These are phyloP conservation scores for Sciurus vulgaris DNA, from an alignment of 2,797 vertebrate genomes.

Conservation along the genomic window DNA sequence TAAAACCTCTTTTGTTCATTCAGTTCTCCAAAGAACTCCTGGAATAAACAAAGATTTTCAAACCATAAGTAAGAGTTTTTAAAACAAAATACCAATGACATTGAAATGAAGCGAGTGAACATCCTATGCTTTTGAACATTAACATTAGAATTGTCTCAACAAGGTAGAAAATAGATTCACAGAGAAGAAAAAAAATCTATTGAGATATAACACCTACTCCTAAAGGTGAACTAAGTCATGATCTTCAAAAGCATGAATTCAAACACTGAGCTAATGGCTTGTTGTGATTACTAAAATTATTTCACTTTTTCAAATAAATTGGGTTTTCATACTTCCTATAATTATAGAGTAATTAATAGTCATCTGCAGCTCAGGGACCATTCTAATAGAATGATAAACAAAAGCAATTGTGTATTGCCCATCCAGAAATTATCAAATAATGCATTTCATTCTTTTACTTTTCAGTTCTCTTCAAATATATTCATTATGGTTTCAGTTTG, in stretches of 20 bases:
- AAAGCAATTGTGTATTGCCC: neutral
- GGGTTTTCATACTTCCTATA: neutral
- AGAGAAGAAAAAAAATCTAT: neutral
- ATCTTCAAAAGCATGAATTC: slow-evolving; percentile 30
- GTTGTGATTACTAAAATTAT: neutral
- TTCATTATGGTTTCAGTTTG: neutral
- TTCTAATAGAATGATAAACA: neutral
- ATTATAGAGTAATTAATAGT: slow-evolving; percentile 31
- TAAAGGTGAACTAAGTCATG: slow-evolving; percentile 1
- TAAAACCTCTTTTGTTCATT: neutral
- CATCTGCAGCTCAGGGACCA: neutral
- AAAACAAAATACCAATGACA: neutral
- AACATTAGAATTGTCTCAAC: neutral
- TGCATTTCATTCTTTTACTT: neutral
- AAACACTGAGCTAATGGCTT: slow-evolving; percentile 26
- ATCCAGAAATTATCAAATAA: slow-evolving; percentile 41
- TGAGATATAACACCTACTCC: slow-evolving; percentile 11
- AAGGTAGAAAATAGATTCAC: neutral
- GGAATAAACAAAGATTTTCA: slow-evolving; percentile 32
- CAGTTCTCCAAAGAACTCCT: neutral
- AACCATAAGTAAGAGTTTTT: neutral
- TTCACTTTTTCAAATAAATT: slow-evolving; percentile 50
- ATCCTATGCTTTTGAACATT: neutral
- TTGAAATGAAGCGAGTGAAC: slow-evolving; percentile 12
- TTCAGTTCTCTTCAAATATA: slow-evolving; percentile 26